Base-by-base conservation (phyloP, 1,140 invertebrate genomes). In the Colletes latitarsis region DNA sequence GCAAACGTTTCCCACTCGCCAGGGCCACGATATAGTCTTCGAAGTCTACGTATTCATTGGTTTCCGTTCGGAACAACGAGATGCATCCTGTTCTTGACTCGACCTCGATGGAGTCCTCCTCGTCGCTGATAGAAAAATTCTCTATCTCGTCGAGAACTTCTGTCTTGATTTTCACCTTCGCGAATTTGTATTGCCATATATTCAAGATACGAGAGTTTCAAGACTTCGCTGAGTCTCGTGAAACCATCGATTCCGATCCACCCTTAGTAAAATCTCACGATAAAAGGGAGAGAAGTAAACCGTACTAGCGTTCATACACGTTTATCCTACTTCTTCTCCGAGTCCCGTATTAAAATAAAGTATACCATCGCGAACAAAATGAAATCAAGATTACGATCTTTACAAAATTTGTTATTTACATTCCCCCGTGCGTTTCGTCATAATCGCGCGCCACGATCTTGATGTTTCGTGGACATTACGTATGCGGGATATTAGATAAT, bases 131-230 rank as follows among this genome's bases (percentile, higher is more conserved):
- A 15, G 85, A 86, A 39, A 86, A 87, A 43, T 83, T 70, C 49
- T 86, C 84, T 21, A 81, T 87, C 71, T 86, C 77, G 53, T 87
- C 81, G 4, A 81, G 58, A 6, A 86, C 57, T 21, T 86, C 81
- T 3, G 52, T 80, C n/a, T 86, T 86, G 62, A 86, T 77, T 60
- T 83, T 86, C 60, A 83, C 57, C 84, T 86, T 49, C 49, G 49
- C 46, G 46, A 10, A 9, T 49, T 49, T 49, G 46, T 49, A 49
- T 49, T 12, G 5, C 8, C 0, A 30, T 30, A 30, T 30, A 30
- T 30, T 30, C 30, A 30, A 30, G 30, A n/a, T n/a, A n/a, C n/a
- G n/a, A n/a, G n/a, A n/a, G n/a, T n/a, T n/a, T n/a, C n/a, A n/a
- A n/a, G n/a, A n/a, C n/a, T n/a, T n/a, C n/a, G n/a, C n/a, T n/a